Evolutionary conservation across 2,888 invertebrate species (phyloP), one percentile per base, ranked within the genome.

Genomic region (Chrysopilus asiliformis): DNA sequence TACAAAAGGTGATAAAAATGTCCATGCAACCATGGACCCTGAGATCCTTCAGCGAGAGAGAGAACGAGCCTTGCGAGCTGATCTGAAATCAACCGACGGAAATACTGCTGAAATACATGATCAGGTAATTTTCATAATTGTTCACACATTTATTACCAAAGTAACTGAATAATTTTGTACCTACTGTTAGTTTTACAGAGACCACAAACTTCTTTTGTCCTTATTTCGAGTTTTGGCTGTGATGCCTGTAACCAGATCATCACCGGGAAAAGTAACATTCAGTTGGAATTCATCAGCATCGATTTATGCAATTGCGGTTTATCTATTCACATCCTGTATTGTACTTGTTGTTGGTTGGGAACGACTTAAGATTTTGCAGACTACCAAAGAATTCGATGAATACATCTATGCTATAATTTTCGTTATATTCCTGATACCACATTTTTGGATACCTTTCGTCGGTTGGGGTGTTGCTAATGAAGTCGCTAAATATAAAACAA

Each of bases 391-490:
- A 47, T 78, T 78, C 48, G 78, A 78, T 51, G 77, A 78, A 47
- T 76, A 76, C 48, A 77, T 78, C 47, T 77, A 78, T 50, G 72
- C 76, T 1, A 70, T 77, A 36, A 62, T 78, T 13, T 78, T 77
- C 50, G 66, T 78, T 1, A 67, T 76, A 9, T 77, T 74, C 50
- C 63, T 78, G 31, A 67, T 76, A 8, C 78, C 78, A 0, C 77
- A 77, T 51, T 78, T 78, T 56, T 76, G 74, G 72, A 74, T 76
- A 29, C 77, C 77, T 0, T 76, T 72, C 48, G 74, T 76, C 10
- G 76, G 76, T 1, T 77, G 77, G 77, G 75, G 76, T 1, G 76
- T 77, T 16, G 78, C 76, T 1, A 66, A 66, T 28, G 72, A 77
- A 55, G 77, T 77, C 4, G 76, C 76, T 38, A 70, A 72, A 45